These are phyloP conservation scores for Mormoops blainvillei DNA, from an alignment of 2,113 vertebrate genomes.

Conservation along the genomic window DNA sequence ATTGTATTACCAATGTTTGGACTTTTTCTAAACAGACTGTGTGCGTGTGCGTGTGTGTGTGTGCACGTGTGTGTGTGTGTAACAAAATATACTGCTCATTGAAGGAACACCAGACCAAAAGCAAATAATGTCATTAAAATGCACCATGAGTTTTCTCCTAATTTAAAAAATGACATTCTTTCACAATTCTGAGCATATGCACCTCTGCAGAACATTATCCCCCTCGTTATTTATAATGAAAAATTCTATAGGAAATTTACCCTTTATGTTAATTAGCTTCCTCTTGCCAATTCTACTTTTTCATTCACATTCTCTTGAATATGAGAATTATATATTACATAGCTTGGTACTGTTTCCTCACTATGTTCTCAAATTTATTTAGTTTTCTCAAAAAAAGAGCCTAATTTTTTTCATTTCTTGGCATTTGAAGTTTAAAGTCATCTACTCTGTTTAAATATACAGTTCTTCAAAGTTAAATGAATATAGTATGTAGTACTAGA, in stretches of 20 bases:
- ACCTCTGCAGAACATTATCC: background rate
- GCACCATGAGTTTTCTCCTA: background rate
- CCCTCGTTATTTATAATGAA: background rate
- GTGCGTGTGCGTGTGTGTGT: no score
- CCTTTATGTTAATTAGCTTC: background rate
- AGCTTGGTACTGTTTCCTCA: background rate
- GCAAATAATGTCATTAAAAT: background rate
- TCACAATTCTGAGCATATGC: background rate
- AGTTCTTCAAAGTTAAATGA: background rate
- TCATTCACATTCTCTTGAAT: background rate
- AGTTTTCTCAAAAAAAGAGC: background rate
- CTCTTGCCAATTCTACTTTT: background rate
- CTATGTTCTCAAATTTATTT: background rate
- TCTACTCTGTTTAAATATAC: background rate
- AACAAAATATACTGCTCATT: slow-evolving; percentile 2
- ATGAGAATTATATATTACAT: background rate
- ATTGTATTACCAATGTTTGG: no score
- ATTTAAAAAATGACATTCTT: background rate
- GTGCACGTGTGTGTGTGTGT: no score
- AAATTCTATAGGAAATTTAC: background rate
- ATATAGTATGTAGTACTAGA: background rate
- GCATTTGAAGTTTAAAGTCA: background rate
- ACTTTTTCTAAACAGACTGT: no score
- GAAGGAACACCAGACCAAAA: background rate
- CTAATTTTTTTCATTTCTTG: background rate